Evolutionary conservation across 2,888 invertebrate genomes (phyloP), one percentile per base, ranked within the genome.

Genomic region (Acanthosepion lycidas): DNA sequence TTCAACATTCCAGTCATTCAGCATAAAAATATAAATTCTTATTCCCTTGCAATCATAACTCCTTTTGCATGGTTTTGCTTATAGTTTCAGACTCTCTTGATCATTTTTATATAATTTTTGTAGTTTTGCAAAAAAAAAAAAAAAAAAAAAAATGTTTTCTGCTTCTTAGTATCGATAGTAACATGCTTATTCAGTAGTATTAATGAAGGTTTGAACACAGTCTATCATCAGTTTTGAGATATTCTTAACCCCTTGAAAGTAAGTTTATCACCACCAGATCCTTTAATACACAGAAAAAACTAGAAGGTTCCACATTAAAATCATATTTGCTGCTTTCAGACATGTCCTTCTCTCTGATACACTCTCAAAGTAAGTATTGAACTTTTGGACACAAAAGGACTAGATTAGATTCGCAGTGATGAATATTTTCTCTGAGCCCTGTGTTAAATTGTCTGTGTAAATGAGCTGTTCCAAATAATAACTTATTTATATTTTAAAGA

Each of bases 291-390:
- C 78, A 78, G 78, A 78, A 78, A 78, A 18, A 20, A 23, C 20
- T 59, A 59, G 59, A 51, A 3, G 15, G 51, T 51, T 51, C 51
- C 51, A 51, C 9, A 59, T n/a, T n/a, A 28, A 78, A 78, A 78
- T n/a, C n/a, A 33, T 78, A n/a, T 33, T 64, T 78, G n/a, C n/a
- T 33, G 33, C 15, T 78, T 78, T 78, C 78, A 78, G n/a, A 78
- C 78, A 33, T 78, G 78, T 78, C 78, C 78, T 78, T 78, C 78
- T 78, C 78, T 78, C 78, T 78, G 78, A 78, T 78, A n/a, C n/a
- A 78, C 78, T 78, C 78, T 78, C 78, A 78, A 78, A 78, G 78
- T 78, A 78, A 78, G 78, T 78, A 78, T 78, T 78, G n/a, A 78
- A 78, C 78, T 78, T 78, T 78, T 78, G 78, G 78, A 78, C 78